Evolutionary conservation across 2,113 vertebrate species (phyloP).

Genomic region (Solenodon paradoxus): DNA sequence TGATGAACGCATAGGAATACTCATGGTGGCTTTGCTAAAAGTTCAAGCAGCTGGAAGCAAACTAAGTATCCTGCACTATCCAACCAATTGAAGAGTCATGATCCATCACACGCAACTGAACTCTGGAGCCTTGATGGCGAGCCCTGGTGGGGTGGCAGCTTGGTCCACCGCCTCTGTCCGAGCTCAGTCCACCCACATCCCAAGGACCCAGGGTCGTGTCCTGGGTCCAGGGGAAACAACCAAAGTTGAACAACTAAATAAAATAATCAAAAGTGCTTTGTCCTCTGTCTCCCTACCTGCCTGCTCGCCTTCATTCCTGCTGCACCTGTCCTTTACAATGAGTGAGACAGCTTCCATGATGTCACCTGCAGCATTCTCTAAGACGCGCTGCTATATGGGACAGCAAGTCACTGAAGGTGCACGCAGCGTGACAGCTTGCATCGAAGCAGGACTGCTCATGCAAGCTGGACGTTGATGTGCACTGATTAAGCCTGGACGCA

Average conservation of each 20-base stretch:
- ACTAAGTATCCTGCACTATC: neutral
- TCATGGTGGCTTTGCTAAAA: conserved; percentile 18
- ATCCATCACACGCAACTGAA: neutral
- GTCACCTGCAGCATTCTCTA: neutral
- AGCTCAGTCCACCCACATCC: too few relatives aligned
- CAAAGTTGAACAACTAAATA: too few relatives aligned
- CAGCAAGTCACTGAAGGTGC: neutral
- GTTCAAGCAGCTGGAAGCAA: conserved; percentile 36
- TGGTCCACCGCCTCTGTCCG: too few relatives aligned
- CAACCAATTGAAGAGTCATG: neutral
- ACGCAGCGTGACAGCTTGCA: neutral
- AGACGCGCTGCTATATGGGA: neutral
- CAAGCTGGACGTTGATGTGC: conserved; percentile 49
- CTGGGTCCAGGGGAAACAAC: too few relatives aligned
- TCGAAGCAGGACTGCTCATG: conserved; percentile 52
- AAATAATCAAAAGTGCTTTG: too few relatives aligned
- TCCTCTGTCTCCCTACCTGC: too few relatives aligned
- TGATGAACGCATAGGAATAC: conserved; percentile 13
- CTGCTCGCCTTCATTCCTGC: too few relatives aligned
- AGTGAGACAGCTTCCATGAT: neutral
- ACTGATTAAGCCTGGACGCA: conserved; percentile 60
- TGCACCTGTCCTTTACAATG: too few relatives aligned
- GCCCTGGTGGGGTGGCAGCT: too few relatives aligned
- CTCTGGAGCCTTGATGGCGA: neutral
- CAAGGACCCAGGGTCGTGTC: too few relatives aligned